Evolutionary conservation across 2,888 invertebrate species (phyloP).

Genomic region (Platycheirus rosarum): DNA sequence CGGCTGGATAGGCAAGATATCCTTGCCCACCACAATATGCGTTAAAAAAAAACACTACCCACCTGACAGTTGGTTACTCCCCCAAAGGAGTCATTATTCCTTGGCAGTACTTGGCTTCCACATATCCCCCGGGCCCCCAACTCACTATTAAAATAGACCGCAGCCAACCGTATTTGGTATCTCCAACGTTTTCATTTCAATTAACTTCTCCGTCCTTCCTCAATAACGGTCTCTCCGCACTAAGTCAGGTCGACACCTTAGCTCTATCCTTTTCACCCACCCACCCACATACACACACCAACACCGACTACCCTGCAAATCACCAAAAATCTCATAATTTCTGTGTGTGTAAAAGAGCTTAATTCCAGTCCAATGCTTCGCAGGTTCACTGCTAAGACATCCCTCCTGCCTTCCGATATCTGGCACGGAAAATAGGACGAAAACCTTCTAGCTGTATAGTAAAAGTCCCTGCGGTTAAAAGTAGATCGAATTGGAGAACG

Average conservation of each 20-base stretch:
- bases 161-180: constrained; percentile 56
- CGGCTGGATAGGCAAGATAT: too few relatives aligned
- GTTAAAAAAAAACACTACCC: background rate
- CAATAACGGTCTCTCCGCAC: constrained; percentile 45
- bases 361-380: constrained; percentile 64
- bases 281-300: constrained; percentile 22
- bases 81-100: constrained; percentile 48
- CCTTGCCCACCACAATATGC: too few relatives aligned
- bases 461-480: constrained; percentile 66
- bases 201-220: constrained; percentile 71
- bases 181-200: constrained; percentile 74
- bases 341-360: constrained; percentile 70
- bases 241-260: constrained; percentile 51
- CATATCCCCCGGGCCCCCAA: background rate
- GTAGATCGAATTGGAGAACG: constrained; percentile 58
- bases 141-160: constrained; percentile 29
- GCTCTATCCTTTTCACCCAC: constrained; percentile 16
- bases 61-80: background rate
- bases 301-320: constrained; percentile 25
- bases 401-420: constrained; percentile 8
- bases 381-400: constrained; percentile 12
- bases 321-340: constrained; percentile 67
- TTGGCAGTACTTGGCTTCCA: constrained; percentile 3
- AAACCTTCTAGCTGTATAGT: constrained; percentile 52
- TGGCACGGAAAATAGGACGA: constrained; percentile 44